Percentiles rank a stretch among this genome's conserved stretches.
Evolutionary conservation across 2,113 vertebrate species (phyloP).

Genomic region (Alouatta palliata): DNA sequence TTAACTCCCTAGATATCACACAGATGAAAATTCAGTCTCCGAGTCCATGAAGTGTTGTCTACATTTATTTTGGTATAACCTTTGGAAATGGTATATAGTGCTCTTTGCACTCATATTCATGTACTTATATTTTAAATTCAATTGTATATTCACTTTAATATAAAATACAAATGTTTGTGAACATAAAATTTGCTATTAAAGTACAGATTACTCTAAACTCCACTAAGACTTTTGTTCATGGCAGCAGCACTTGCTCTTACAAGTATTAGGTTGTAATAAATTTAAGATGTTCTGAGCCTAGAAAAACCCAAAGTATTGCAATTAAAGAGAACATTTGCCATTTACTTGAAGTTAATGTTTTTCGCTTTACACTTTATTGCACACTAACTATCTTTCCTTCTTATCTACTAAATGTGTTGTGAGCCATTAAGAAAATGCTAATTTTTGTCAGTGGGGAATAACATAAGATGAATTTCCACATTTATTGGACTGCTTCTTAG

Average conservation of each 20-base stretch:
- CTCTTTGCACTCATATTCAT: not conserved
- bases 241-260: conserved; percentile 16
- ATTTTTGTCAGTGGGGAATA: conserved; percentile 72
- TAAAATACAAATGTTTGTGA: not conserved
- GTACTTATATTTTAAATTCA: not conserved
- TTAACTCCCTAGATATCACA: not conserved
- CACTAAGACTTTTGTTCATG: not conserved
- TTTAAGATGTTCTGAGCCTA: not conserved
- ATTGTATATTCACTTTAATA: not conserved
- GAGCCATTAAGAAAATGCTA: conserved; percentile 68
- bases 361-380: conserved; percentile 75
- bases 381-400: conserved; percentile 45
- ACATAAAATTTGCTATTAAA: not conserved
- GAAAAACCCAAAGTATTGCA: conserved; percentile 70
- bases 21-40: not conserved
- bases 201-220: not conserved
- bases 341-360: conserved; percentile 77
- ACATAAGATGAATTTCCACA: conserved; percentile 69
- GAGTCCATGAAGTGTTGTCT: not conserved
- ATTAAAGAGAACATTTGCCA: conserved; percentile 63
- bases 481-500: conserved; percentile 73
- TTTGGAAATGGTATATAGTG: not conserved
- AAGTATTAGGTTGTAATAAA: conserved; percentile 32
- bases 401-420: conserved; percentile 72
- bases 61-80: not conserved